phyloP scores from a whole-genome alignment of 2,797 vertebrate species.

The Falco peregrinus region DNA sequence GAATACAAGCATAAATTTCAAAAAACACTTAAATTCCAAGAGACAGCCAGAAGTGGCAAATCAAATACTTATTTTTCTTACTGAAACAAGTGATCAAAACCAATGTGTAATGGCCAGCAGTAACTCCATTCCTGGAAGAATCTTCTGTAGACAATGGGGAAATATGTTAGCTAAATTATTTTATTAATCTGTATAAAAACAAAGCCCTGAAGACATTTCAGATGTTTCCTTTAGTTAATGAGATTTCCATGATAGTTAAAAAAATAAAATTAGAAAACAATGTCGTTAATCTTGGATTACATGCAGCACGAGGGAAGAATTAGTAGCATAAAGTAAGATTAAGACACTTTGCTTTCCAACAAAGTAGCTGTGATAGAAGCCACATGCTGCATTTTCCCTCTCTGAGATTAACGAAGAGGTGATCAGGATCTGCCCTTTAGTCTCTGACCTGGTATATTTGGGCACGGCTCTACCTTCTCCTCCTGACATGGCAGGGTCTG shows the following conservation, averaged over 20 bases:
- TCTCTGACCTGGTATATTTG: neutral
- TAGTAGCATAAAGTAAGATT: slow-evolving; percentile 30
- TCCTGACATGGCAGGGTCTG: neutral
- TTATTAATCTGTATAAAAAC: neutral
- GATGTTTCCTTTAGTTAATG: slow-evolving; percentile 57
- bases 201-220: neutral
- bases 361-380: neutral
- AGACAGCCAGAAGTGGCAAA: neutral
- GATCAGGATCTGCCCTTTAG: neutral
- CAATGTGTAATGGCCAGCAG: rapidly evolving
- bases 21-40: neutral
- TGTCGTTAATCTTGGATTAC: slow-evolving; percentile 54
- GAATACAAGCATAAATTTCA: neutral
- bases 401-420: neutral
- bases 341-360: neutral
- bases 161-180: neutral
- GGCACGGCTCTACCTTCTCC: neutral
- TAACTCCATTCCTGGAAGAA: neutral
- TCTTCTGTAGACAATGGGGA: neutral
- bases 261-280: slow-evolving; percentile 52
- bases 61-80: neutral
- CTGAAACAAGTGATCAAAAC: neutral
- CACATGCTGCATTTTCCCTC: rapidly evolving
- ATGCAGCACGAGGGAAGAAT: slow-evolving; percentile 29
- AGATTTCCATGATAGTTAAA: slow-evolving; percentile 53